Conservation (phyloP, 2,888 invertebrate genomes). For the Chromoteleia sp. region DNA sequence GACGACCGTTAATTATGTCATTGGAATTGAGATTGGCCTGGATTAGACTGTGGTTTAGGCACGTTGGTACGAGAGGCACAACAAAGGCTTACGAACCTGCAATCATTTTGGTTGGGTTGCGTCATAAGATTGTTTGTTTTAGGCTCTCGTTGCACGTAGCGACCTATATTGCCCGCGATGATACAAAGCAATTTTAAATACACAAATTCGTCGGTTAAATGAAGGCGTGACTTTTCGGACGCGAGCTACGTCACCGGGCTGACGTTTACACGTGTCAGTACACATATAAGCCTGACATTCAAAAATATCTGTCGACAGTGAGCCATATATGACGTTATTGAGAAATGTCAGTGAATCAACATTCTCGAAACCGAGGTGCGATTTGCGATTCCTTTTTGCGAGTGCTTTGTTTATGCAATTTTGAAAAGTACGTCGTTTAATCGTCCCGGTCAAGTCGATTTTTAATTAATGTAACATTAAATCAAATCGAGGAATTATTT, state of each 20-base stretch:
- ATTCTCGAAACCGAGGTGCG: constrained; percentile 51
- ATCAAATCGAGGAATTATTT: too few relatives aligned
- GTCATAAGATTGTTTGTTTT: constrained; percentile 59
- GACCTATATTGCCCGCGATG: constrained; percentile 59
- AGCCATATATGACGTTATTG: constrained; percentile 65
- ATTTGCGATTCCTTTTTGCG: constrained; percentile 25
- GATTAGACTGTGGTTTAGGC: neutral
- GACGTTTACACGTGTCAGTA: constrained; percentile 65
- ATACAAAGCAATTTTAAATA: constrained; percentile 55
- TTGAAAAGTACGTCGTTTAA: constrained; percentile 12
- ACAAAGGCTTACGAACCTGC: neutral
- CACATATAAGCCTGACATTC: constrained; percentile 56
- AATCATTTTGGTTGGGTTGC: constrained; percentile 33
- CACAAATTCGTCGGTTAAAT: constrained; percentile 48
- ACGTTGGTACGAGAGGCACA: neutral
- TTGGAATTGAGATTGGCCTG: neutral
- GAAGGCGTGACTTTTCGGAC: constrained; percentile 54
- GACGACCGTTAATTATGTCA: neutral
- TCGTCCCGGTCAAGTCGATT: too few relatives aligned
- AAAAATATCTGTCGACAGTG: constrained; percentile 67
- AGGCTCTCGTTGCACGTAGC: constrained; percentile 40
- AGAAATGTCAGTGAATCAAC: constrained; percentile 61
- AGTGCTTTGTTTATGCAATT: constrained; percentile 38
- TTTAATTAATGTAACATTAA: too few relatives aligned
- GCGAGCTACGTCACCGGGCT: constrained; percentile 53